phyloP scores from a whole-genome alignment of 2,797 vertebrate species.

The Chrysolophus pictus region DNA sequence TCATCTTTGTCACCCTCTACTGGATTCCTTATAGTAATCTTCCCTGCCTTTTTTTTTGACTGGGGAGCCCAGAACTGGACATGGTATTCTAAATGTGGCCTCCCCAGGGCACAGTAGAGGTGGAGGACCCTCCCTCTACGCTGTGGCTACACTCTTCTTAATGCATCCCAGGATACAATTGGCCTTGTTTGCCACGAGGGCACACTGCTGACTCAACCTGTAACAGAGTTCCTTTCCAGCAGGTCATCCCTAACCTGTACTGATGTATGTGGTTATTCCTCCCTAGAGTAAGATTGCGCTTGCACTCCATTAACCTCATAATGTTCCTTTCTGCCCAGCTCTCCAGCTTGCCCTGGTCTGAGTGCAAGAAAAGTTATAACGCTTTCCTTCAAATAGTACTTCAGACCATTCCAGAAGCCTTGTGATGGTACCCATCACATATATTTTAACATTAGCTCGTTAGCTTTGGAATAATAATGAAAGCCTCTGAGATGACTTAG shows the following conservation, averaged over 20 bases:
- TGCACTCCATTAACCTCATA: background rate
- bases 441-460: background rate
- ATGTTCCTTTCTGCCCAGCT: background rate
- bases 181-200: too few relatives aligned
- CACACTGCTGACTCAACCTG: too few relatives aligned
- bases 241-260: background rate
- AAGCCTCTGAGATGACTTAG: background rate
- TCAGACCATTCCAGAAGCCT: background rate
- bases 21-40: too few relatives aligned
- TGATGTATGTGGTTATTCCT: background rate
- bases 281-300: background rate
- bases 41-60: too few relatives aligned
- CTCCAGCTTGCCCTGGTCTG: background rate
- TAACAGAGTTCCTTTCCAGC: background rate
- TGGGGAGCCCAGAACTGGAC: too few relatives aligned
- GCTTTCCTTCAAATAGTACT: background rate
- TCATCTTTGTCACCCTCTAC: too few relatives aligned
- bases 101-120: too few relatives aligned
- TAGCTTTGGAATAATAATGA: too few relatives aligned
- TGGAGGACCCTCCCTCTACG: too few relatives aligned
- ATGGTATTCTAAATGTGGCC: too few relatives aligned
- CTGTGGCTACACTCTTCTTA: too few relatives aligned
- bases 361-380: background rate
- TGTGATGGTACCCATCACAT: background rate
- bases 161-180: too few relatives aligned